Evolutionary conservation across 2,797 vertebrate genomes (phyloP), one percentile per base, ranked within the genome.

Genomic region (Lithobates sylvaticus): DNA sequence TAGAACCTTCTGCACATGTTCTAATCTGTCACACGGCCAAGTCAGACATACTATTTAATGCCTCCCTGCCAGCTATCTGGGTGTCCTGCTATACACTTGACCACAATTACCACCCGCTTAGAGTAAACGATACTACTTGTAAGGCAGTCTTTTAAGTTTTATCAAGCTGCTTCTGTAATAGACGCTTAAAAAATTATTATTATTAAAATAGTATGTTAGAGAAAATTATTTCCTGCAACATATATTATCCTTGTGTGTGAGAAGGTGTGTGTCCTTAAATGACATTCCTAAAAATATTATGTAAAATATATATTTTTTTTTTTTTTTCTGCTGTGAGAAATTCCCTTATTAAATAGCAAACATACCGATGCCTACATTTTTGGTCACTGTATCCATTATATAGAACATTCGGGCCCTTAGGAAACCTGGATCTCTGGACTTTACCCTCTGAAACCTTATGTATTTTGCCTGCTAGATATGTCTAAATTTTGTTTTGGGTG

Each of bases 51-150:
- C 44, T 84, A 84, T 87, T 84, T 69, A 84, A 18, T 76, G 58
- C 77, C 76, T 87, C 69, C 34, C 70, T 87, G 86, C 86, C 76
- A 84, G 42, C 86, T 87, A 61, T 80, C 77, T 87, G 86, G 81
- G 86, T 84, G 86, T 87, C 76, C 86, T 84, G 64, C 71, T 84
- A 75, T 75, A 84, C 13, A 54, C 76, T 75, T 76, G 76, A 42
- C 81, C 81, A 76, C 71, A 76, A n/a, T 84, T 84, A 76, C 86
- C 86, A 87, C 86, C 86, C 86, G 84, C 86, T 76, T 80, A 76
- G 86, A 34, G 39, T 70, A 87, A 79, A 75, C 68, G 5, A 29
- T 67, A 32, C 36, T 81, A 79, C 36, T 65, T 65, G 39, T 70
- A 81, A 76, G 32, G 32, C 70, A 29, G 64, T 27, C 54, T 72